Percentiles rank a stretch among this genome's conserved stretches.
phyloP scores from a whole-genome alignment of 2,113 vertebrate species.

The Alethe diademata region DNA sequence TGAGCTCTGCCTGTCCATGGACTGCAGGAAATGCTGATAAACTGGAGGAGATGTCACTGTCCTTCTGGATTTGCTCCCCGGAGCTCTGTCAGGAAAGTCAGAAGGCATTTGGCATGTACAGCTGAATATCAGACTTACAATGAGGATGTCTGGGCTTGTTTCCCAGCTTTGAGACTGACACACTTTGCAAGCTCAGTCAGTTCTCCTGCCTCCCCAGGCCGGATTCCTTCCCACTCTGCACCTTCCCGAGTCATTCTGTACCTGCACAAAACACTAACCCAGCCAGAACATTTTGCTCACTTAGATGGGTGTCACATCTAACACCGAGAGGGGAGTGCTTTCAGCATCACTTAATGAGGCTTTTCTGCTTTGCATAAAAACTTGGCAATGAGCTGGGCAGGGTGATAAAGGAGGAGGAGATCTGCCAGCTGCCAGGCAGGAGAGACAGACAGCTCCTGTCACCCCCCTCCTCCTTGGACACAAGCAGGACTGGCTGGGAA shows the following conservation, averaged over 20 bases:
- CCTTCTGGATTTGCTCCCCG: neutral
- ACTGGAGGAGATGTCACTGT: neutral
- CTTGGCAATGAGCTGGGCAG: neutral
- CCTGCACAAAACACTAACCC: neutral
- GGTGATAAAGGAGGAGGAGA: neutral
- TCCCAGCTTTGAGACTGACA: neutral
- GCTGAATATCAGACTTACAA: neutral
- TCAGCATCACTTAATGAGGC: conserved; percentile 10
- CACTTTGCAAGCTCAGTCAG: neutral
- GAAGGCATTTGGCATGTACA: neutral
- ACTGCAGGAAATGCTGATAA: neutral
- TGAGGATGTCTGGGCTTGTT: neutral
- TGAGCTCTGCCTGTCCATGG: neutral
- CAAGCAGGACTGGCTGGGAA: neutral
- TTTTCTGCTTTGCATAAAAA: conserved; percentile 13
- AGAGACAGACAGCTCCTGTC: neutral
- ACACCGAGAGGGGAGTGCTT: neutral
- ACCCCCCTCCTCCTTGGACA: neutral
- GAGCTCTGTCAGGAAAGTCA: neutral
- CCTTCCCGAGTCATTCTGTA: neutral
- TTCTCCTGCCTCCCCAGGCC: neutral
- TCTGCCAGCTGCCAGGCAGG: neutral
- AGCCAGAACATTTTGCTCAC: conserved; percentile 20
- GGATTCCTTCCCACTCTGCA: neutral
- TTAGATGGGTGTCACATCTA: neutral